Evolutionary conservation across 2,888 invertebrate genomes (phyloP), one percentile per base, ranked within the genome.

Genomic region (Tiphia femorata): DNA sequence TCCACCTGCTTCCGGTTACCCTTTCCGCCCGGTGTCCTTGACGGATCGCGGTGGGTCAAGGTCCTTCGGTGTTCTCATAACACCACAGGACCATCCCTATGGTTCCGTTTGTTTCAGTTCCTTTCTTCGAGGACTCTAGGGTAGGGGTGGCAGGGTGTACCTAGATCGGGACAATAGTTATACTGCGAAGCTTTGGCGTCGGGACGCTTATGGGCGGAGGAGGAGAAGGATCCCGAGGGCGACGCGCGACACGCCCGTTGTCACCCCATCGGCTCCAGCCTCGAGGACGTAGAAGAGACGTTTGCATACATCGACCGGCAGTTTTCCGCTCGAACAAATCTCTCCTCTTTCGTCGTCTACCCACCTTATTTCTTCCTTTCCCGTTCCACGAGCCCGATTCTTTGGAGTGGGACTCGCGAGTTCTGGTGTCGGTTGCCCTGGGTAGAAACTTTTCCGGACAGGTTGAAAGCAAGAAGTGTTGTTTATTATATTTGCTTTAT

Each of bases 241-340:
- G 72, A 75, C 70, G 62, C n/a, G n/a, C 72, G 73, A 75, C 73
- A 72, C 76, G 62, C 75, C 76, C 77, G 80, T 82, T 82, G 80
- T 82, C 82, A 82, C 80, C 80, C 81, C 77, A 83, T 82, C 78
- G 79, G 70, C 76, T 75, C 72, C 68, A 72, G n/a, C n/a, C n/a
- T n/a, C n/a, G 74, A 77, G 72, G 70, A 79, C 75, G 72, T 67
- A 71, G 68, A 70, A 64, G 70, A 77, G 77, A 75, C 79, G 80
- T 82, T 83, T 81, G 82, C 83, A 83, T 83, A 81, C 77, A 81
- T 81, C 77, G 79, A 73, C 73, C 76, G 77, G 77, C 75, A 80
- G 77, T 82, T 82, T 83, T 83, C 77, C 79, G 72, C 77, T 77
- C 66, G 78, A 81, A 79, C 81, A 79, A 81, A 82, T 82, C 78